A percentile compares a stretch with the other conserved stretches of the same genome.
Conservation (phyloP, 1,140 invertebrate species). For the Rhyzopertha dominica region DNA sequence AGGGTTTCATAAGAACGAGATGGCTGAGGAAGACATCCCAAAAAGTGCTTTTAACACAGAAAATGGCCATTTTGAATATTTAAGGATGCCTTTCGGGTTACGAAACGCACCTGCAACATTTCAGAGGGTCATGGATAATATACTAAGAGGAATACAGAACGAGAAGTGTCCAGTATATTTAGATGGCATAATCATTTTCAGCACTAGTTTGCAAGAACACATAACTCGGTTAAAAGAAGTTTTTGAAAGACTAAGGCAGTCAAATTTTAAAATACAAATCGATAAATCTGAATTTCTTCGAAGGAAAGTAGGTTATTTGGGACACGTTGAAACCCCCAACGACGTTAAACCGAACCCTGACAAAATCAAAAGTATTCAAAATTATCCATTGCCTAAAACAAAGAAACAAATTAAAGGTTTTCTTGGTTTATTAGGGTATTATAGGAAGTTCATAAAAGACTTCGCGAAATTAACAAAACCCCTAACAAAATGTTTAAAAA, state of each 20-base stretch:
- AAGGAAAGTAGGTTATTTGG: slow-evolving; percentile 42
- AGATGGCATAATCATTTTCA: slow-evolving; percentile 32
- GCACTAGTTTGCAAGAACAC: slow-evolving; percentile 15
- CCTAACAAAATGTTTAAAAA: slow-evolving; percentile 22
- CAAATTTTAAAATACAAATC: slow-evolving; percentile 27
- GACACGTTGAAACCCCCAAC: slow-evolving; percentile 30
- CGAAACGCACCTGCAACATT: slow-evolving; percentile 1
- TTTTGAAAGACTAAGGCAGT: slow-evolving; percentile 16
- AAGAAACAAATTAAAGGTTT: slow-evolving; percentile 24
- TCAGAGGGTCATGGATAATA: neutral
- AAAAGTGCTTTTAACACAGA: slow-evolving; percentile 22
- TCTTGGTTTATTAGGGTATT: slow-evolving; percentile 19
- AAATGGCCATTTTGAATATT: slow-evolving; percentile 26
- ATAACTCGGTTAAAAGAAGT: slow-evolving; percentile 10
- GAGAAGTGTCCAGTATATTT: slow-evolving; percentile 29
- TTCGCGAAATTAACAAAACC: slow-evolving; percentile 20
- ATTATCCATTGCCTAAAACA: slow-evolving; percentile 24
- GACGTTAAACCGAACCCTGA: slow-evolving; percentile 23
- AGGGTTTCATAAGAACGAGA: slow-evolving; percentile 19
- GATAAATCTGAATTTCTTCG: slow-evolving; percentile 35
- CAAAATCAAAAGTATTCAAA: slow-evolving; percentile 24
- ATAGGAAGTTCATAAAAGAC: slow-evolving; percentile 21
- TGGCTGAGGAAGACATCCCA: slow-evolving; percentile 14
- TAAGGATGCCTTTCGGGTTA: slow-evolving; percentile 28
- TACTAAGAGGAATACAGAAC: too few relatives aligned